Evolutionary conservation across 2,797 vertebrate genomes (phyloP).

Genomic region (Hoplostethus atlanticus): DNA sequence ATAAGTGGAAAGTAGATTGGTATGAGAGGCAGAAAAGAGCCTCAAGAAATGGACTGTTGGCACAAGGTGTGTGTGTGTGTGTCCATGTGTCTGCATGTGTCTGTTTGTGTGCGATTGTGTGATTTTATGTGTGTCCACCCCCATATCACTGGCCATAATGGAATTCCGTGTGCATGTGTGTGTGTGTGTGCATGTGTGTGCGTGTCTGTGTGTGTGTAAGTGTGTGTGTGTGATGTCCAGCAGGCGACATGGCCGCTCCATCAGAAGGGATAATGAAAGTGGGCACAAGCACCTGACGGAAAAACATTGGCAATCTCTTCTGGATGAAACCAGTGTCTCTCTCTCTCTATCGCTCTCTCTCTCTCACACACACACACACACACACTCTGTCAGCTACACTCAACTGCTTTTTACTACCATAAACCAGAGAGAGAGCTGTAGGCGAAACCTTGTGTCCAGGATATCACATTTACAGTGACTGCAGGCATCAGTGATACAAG

Average conservation of each 20-base stretch:
- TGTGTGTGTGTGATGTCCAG: neutral
- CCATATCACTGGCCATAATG: too few relatives aligned
- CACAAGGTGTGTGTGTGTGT: slow-evolving; percentile 14
- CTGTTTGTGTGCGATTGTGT: neutral
- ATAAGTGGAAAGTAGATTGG: slow-evolving; percentile 39
- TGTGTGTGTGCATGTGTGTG: neutral
- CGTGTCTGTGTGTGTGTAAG: slow-evolving; percentile 13
- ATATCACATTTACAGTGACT: slow-evolving; percentile 63
- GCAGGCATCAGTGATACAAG: slow-evolving; percentile 27
- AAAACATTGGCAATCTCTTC: slow-evolving; percentile 59
- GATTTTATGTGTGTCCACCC: neutral
- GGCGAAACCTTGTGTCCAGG: slow-evolving; percentile 53
- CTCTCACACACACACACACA: neutral
- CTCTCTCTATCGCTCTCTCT: too few relatives aligned
- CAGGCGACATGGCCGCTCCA: neutral
- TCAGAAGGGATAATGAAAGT: slow-evolving; percentile 51
- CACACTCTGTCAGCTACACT: slow-evolving; percentile 27
- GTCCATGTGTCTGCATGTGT: slow-evolving; percentile 8
- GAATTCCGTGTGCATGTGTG: too few relatives aligned
- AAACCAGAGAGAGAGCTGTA: slow-evolving; percentile 43
- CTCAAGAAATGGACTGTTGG: slow-evolving; percentile 23
- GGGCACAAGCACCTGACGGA: slow-evolving; percentile 40
- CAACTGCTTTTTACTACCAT: slow-evolving; percentile 49
- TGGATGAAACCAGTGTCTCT: slow-evolving; percentile 19
- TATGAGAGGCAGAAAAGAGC: slow-evolving; percentile 28